Base-by-base conservation (phyloP, 2,888 invertebrate genomes). In the Lampropteryx suffumata region DNA sequence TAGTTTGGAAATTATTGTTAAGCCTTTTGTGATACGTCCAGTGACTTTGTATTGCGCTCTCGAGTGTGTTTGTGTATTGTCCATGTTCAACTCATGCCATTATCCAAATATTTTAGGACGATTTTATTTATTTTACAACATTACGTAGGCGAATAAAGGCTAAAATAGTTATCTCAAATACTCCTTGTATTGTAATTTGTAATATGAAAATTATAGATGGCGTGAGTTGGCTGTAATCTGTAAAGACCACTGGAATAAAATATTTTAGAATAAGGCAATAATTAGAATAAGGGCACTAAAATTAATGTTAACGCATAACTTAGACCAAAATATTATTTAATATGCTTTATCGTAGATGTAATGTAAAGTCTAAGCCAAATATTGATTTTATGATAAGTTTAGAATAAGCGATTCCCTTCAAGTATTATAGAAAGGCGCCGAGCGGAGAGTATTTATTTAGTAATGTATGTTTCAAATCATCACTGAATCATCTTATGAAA, bases 271-370 rank as follows among this genome's bases (percentile, higher is more conserved):
- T 86, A 84, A 88, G 84, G 85, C 86, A 88, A 89, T 89, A 90
- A 88, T 73, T 89, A 89, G 80, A 57, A 39, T 86, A 84, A 85
- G 84, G 57, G 79, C 89, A 89, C 90, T 85, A 88, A 89, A 86
- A 77, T 73, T 81, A 82, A 81, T 79, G 82, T 70, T 82, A 83
- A 77, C 76, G 81, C 84, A 84, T 89, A 88, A 89, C 86, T 82
- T 89, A 90, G 90, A 90, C 90, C 90, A 90, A 90, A 90, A 84
- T 89, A 87, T 88, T 83, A 88, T 77, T 82, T 82, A 85, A 84
- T 78, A 79, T 88, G 88, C 89, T 90, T 90, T 89, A 86, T 85
- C 65, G 71, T 90, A 90, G 88, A 72, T 80, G 63, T 88, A 90
- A 84, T 89, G 57, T 89, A 87, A 80, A 87, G 83, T 85, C 79